These are phyloP conservation scores for Anticlea derivata DNA, from an alignment of 2,888 invertebrate species.

Conservation along the genomic window DNA sequence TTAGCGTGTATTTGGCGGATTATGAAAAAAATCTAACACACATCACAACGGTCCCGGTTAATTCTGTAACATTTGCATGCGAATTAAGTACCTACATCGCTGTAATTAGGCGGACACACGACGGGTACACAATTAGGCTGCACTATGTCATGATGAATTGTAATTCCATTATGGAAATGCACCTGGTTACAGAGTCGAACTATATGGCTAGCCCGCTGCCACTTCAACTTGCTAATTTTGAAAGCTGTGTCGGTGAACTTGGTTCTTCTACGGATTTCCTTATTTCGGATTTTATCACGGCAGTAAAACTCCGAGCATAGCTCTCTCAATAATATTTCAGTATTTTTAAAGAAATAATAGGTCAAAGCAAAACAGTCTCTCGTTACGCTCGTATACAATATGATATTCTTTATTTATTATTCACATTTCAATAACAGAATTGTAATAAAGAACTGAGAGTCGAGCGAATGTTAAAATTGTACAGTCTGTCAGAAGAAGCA, in stretches of 20 bases:
- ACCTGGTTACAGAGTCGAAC: slow-evolving; percentile 1
- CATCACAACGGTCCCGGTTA: neutral
- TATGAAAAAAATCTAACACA: too few species aligned
- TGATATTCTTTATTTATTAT: slow-evolving; percentile 7
- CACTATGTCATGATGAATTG: slow-evolving; percentile 52
- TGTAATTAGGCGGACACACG: slow-evolving; percentile 19
- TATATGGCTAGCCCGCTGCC: too few species aligned
- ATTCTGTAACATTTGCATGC: slow-evolving; percentile 7
- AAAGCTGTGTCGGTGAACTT: too few species aligned
- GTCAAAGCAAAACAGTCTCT: slow-evolving; percentile 2
- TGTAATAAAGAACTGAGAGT: slow-evolving; percentile 7
- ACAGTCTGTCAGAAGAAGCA: too few species aligned
- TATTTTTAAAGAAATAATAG: neutral
- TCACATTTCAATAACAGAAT: slow-evolving; percentile 9
- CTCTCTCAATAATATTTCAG: too few species aligned
- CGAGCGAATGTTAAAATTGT: neutral
- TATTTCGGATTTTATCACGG: too few species aligned
- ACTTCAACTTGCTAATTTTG: too few species aligned
- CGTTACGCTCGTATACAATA: slow-evolving; percentile 8
- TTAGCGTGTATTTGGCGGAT: too few species aligned
- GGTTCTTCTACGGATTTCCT: too few species aligned
- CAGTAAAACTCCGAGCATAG: too few species aligned
- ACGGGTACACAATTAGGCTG: slow-evolving; percentile 41
- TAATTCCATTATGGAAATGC: slow-evolving; percentile 59
- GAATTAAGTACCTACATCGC: slow-evolving; percentile 6